Evolutionary conservation across 2,888 invertebrate genomes (phyloP), one percentile per base, ranked within the genome.

Genomic region (Anoplius nigerrimus): DNA sequence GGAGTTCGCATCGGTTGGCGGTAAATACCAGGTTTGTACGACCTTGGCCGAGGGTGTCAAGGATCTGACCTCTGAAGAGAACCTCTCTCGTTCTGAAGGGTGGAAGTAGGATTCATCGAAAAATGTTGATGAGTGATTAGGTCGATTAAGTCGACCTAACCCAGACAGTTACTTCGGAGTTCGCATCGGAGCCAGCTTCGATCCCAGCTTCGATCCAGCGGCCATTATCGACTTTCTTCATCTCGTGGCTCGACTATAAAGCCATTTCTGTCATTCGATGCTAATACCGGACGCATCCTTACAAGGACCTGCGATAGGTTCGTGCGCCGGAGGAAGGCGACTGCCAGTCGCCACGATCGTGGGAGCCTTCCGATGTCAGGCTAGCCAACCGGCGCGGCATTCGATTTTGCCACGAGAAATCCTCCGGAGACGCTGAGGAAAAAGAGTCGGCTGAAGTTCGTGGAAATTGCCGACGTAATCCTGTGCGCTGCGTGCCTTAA

Each of bases 221-320:
- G 54, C 72, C 67, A 75, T 80, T 78, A 81, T 83, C 76, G 76
- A 77, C 79, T 81, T 80, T 83, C 75, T 78, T 82, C 77, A 72
- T 80, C 76, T 70, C 58, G 52, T 65, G 69, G 73, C 70, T 74
- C 74, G 69, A 75, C 84, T 81, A 81, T 82, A 84, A 81, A 83
- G 80, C 83, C 84, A 83, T 84, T 84, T 84, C 80, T 84, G 84
- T 84, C 82, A 81, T 80, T 79, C 78, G 80, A 83, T 82, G 83
- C 81, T 83, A 81, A 82, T 84, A 72, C 71, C 74, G 69, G 67
- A 64, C 72, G 80, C 66, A 76, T 80, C 82, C 80, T 76, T 80
- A 80, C 78, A 80, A 78, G 80, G 80, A 60, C 71, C 48, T 68
- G 72, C n/a, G 72, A 76, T 66, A 65, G 66, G 64, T 66, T 52